Conservation (phyloP, 1,140 invertebrate genomes). For the Zaprionus camerounensis region DNA sequence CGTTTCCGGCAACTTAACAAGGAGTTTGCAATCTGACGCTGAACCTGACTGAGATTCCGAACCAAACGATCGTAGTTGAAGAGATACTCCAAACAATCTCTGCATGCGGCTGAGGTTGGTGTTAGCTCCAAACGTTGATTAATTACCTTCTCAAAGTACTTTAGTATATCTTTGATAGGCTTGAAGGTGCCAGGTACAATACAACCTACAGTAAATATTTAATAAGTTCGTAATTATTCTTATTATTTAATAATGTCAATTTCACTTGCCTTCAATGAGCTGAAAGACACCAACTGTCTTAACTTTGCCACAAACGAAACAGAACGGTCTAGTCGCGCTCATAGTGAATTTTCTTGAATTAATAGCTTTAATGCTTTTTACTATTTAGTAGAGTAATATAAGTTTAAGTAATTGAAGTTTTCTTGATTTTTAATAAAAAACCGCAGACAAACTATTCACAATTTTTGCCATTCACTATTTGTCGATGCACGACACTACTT, state of each 20-base stretch:
- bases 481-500: conserved; percentile 10
- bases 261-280: conserved; percentile 58
- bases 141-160: conserved; percentile 70
- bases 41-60: conserved; percentile 66
- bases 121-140: conserved; percentile 61
- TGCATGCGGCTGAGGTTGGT: conserved; percentile 57
- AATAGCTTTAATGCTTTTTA: neutral
- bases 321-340: conserved; percentile 60
- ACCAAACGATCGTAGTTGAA: conserved; percentile 69
- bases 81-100: conserved; percentile 65
- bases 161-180: conserved; percentile 68
- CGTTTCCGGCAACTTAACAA: conserved; percentile 55
- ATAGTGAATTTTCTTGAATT: conserved; percentile 28
- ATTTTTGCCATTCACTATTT: conserved; percentile 7
- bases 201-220: conserved; percentile 51
- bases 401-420: conserved; percentile 1
- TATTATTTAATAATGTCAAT: neutral
- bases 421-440: conserved; percentile 7
- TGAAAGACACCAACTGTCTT: conserved; percentile 69
- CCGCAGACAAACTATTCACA: neutral
- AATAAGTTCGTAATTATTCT: conserved; percentile 4
- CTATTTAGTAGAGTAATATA: neutral
- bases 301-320: conserved; percentile 67
- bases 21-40: conserved; percentile 65
- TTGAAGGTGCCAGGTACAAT: conserved; percentile 73